A percentile compares a stretch with the other conserved stretches of the same genome.
phyloP scores from a whole-genome alignment of 2,113 vertebrate species.

The Mirounga angustirostris region DNA sequence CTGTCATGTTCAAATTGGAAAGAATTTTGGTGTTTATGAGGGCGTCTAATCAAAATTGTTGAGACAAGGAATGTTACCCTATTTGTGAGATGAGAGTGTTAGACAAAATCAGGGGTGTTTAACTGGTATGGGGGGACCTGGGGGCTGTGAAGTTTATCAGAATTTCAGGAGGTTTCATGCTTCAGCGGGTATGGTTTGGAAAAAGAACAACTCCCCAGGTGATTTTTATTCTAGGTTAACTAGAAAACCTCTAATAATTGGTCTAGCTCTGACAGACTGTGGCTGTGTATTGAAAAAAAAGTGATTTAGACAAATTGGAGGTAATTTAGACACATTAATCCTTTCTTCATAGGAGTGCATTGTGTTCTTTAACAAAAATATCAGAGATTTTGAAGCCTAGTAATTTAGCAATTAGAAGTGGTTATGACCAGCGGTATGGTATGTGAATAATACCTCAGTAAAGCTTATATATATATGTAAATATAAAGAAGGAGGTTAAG shows the following conservation, averaged over 20 bases:
- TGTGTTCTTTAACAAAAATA: constrained; percentile 55
- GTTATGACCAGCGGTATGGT: constrained; percentile 37
- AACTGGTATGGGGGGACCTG: background rate
- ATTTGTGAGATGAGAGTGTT: background rate
- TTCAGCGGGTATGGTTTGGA: constrained; percentile 17
- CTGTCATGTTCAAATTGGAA: constrained; percentile 61
- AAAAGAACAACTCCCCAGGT: background rate
- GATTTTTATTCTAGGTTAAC: constrained; percentile 58
- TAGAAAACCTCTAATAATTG: constrained; percentile 66
- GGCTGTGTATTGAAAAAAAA: background rate
- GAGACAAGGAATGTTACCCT: constrained; percentile 27
- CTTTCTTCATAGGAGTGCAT: constrained; percentile 59
- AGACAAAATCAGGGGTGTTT: constrained; percentile 34
- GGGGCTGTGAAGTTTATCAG: background rate
- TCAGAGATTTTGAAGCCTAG: constrained; percentile 55
- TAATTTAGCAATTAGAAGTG: constrained; percentile 72
- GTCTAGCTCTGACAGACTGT: constrained; percentile 32
- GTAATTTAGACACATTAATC: constrained; percentile 46
- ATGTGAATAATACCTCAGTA: background rate
- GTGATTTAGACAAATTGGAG: constrained; percentile 38
- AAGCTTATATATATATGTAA: background rate
- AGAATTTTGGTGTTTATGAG: constrained; percentile 71
- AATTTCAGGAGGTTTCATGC: background rate
- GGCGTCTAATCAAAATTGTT: constrained; percentile 53
- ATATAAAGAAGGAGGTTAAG: background rate